phyloP scores from a whole-genome alignment of 2,113 vertebrate species.

The Neogobius melanostomus region DNA sequence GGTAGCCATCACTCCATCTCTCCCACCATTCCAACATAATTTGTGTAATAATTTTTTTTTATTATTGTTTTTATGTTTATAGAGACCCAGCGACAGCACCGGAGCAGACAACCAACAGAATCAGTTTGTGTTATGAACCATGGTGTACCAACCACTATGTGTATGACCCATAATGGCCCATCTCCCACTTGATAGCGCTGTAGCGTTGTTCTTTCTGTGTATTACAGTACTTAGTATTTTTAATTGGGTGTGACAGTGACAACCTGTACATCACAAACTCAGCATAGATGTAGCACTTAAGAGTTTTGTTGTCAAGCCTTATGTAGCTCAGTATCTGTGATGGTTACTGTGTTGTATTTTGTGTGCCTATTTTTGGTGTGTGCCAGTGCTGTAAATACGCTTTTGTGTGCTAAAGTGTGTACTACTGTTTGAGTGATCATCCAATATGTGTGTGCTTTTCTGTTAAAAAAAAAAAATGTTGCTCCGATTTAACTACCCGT shows the following conservation, averaged over 20 bases:
- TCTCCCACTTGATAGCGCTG: slow-evolving; percentile 75
- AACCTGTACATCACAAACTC: slow-evolving; percentile 76
- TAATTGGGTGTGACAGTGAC: slow-evolving; percentile 70
- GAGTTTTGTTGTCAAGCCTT: slow-evolving; percentile 77
- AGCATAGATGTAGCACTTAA: slow-evolving; percentile 78
- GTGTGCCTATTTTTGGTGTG: slow-evolving; percentile 75
- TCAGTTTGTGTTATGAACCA: slow-evolving; percentile 84
- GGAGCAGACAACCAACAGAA: slow-evolving; percentile 78
- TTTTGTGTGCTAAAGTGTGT: slow-evolving; percentile 73
- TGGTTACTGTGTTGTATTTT: slow-evolving; percentile 78
- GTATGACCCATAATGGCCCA: slow-evolving; percentile 78
- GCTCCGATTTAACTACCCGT: slow-evolving; percentile 47
- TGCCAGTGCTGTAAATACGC: slow-evolving; percentile 77
- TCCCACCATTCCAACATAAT: slow-evolving; percentile 57
- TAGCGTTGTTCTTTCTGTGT: slow-evolving; percentile 73
- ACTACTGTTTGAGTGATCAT: slow-evolving; percentile 70
- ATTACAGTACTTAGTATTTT: slow-evolving; percentile 64
- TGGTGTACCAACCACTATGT: slow-evolving; percentile 83
- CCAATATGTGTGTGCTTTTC: slow-evolving; percentile 72
- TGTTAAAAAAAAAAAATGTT: slow-evolving; percentile 61
- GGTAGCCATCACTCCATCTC: slow-evolving; percentile 60
- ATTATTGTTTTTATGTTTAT: slow-evolving; percentile 75
- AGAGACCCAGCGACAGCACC: slow-evolving; percentile 75
- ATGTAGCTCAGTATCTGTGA: slow-evolving; percentile 77
- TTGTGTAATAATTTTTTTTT: slow-evolving; percentile 72